Evolutionary conservation across 2,113 vertebrate species (phyloP).

Genomic region (Oreochromis tanganicae): DNA sequence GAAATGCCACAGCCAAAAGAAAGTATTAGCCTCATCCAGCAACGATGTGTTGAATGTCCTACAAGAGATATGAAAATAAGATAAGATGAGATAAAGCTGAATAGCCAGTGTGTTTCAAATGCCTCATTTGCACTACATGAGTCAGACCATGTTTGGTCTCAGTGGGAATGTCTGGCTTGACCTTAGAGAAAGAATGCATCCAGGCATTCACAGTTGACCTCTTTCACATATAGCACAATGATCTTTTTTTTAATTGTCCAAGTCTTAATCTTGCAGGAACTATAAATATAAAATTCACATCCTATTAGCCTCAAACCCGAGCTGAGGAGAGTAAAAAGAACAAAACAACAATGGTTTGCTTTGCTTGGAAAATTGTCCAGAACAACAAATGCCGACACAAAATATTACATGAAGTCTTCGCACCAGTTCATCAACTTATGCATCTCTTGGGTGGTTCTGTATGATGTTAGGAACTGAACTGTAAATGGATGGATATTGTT

Average conservation of each 20-base stretch:
- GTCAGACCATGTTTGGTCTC: conserved; percentile 56
- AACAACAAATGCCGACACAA: not conserved
- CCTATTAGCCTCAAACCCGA: not conserved
- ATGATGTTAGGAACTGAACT: not conserved
- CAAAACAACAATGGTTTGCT: not conserved
- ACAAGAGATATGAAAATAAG: conserved; percentile 53
- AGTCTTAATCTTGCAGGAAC: conserved; percentile 17
- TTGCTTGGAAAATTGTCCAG: not conserved
- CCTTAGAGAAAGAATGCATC: conserved; percentile 60
- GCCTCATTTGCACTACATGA: conserved; percentile 68
- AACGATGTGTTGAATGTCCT: conserved; percentile 54
- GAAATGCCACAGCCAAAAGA: conserved; percentile 65
- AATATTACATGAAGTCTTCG: not conserved
- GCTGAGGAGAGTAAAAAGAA: not conserved
- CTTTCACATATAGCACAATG: conserved; percentile 42
- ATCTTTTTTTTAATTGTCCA: conserved; percentile 47
- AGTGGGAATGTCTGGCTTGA: conserved; percentile 46
- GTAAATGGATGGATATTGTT: not conserved
- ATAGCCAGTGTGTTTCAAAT: conserved; percentile 61
- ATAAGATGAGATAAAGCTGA: conserved; percentile 59
- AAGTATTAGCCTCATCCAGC: conserved; percentile 49
- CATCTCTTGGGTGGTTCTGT: not conserved
- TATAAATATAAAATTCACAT: conserved; percentile 20
- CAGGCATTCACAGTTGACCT: conserved; percentile 30
- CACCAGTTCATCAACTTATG: not conserved